phyloP scores from a whole-genome alignment of 2,113 vertebrate genomes.

The Grus americana region DNA sequence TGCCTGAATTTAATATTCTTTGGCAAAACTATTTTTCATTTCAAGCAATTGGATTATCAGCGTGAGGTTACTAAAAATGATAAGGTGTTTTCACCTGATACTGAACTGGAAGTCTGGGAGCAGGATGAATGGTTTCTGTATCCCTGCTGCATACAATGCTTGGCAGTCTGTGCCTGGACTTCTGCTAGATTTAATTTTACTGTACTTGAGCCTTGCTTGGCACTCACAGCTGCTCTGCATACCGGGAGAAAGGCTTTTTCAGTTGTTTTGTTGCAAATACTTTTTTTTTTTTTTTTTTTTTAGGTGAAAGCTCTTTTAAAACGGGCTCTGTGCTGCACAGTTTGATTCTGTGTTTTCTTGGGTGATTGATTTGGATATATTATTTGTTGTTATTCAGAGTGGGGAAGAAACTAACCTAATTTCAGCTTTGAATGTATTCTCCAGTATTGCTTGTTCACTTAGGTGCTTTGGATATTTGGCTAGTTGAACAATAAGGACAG shows the following conservation, averaged over 20 bases:
- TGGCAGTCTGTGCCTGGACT: not conserved
- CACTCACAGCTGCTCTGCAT: not conserved
- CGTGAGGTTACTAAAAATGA: not conserved
- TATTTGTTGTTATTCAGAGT: not conserved
- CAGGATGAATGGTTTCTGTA: not conserved
- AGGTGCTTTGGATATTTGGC: not conserved
- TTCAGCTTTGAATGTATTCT: not conserved
- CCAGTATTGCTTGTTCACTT: not conserved
- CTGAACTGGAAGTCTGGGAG: not conserved
- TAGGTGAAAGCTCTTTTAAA: not conserved
- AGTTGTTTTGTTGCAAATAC: not conserved
- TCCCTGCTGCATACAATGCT: not conserved
- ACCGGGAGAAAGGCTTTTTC: not conserved
- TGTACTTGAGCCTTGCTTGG: not conserved
- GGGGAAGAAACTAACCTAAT: not conserved
- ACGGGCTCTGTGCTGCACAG: not conserved
- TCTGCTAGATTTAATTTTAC: not conserved
- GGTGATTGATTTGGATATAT: not conserved
- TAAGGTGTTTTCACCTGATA: not conserved
- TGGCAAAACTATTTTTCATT: constrained; percentile 42
- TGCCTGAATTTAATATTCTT: not conserved
- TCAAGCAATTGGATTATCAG: not conserved
- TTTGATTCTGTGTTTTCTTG: not conserved
- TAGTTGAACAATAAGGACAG: not conserved
- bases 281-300: not conserved